Evolutionary conservation across 1,140 invertebrate genomes (phyloP), one percentile per base, ranked within the genome.

Genomic region (Arion vulgaris): DNA sequence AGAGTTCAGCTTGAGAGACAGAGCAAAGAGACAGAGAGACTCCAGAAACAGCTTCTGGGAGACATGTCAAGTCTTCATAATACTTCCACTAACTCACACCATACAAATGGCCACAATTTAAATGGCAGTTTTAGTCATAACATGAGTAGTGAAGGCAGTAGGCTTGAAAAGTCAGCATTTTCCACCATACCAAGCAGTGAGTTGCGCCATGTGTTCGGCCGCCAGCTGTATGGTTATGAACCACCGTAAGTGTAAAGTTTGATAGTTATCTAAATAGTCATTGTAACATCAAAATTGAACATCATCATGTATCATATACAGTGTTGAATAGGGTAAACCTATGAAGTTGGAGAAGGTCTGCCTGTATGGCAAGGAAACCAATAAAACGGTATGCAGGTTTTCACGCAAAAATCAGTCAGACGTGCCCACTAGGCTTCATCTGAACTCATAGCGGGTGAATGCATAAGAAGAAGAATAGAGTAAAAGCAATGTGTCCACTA

Each of bases 1-100:
- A 91, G 90, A 57, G 76, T 78, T 39, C 90, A 91, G 82, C 83
- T 91, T 7, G 90, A 91, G 39, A 81, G 85, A 36, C 90, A 91
- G 71, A 80, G 87, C 36, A 87, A 85, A 69, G 90, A 91, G 81
- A 89, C 89, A 51, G 90, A 89, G 38, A 81, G 86, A 28, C 78
- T 91, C 17, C 88, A 89, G 51, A 86, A 84, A 17, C 86, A 89
- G 15, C 79, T 91, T 41, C 49, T 86, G 4, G 81, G 73, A 26
- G 90, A 91, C 39, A 80, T 78, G 13, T 84, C 85, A 19, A 28
- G 38, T 28, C 34, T 32, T 0, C 80, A 39, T 34, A n/a, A 49
- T 38, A 53, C 68, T 72, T 73, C 81, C 23, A 76, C 23, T 23
- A n/a, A 41, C 15, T 15, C 71, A 9, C 83, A 69, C 15, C 13